Evolutionary conservation across 2,888 invertebrate genomes (phyloP).

Genomic region (Camptogramma bilineatum): DNA sequence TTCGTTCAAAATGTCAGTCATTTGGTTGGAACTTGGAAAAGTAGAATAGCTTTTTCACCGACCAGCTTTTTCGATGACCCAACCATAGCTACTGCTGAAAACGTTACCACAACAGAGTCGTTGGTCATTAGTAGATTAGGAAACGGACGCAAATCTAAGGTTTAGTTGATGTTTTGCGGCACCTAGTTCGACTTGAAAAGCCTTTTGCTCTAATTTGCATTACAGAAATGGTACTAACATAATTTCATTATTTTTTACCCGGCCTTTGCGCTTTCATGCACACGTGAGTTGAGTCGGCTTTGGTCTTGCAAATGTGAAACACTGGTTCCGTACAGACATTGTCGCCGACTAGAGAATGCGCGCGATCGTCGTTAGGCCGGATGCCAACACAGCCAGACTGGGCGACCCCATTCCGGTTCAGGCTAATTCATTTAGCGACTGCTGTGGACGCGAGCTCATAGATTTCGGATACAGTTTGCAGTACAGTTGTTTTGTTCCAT

Average conservation of each 20-base stretch:
- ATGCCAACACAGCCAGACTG: constrained; percentile 84
- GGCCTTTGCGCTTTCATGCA: background rate
- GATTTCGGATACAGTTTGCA: constrained; percentile 45
- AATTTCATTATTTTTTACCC: background rate
- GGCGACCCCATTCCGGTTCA: constrained; percentile 82
- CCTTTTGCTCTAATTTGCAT: background rate
- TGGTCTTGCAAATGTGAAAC: constrained; percentile 16
- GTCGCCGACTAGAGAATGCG: constrained; percentile 68
- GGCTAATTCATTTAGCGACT: constrained; percentile 81
- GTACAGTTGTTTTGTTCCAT: constrained; percentile 21
- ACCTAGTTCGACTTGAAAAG: background rate
- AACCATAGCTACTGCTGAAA: too few species aligned
- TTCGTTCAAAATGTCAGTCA: too few species aligned
- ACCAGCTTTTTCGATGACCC: too few species aligned
- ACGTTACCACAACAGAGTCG: too few species aligned
- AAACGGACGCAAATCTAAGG: too few species aligned
- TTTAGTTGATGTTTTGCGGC: too few species aligned
- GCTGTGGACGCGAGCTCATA: constrained; percentile 48
- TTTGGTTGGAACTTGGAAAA: too few species aligned
- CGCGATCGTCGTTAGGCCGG: constrained; percentile 81
- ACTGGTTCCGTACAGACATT: constrained; percentile 28
- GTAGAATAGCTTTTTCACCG: too few species aligned
- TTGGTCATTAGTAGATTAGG: too few species aligned
- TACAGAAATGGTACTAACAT: background rate
- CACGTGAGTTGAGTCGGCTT: constrained; percentile 16